A percentile compares a stretch with the other conserved stretches of the same genome.
Conservation (phyloP, 2,888 invertebrate genomes). For the Drosophila greeni region DNA sequence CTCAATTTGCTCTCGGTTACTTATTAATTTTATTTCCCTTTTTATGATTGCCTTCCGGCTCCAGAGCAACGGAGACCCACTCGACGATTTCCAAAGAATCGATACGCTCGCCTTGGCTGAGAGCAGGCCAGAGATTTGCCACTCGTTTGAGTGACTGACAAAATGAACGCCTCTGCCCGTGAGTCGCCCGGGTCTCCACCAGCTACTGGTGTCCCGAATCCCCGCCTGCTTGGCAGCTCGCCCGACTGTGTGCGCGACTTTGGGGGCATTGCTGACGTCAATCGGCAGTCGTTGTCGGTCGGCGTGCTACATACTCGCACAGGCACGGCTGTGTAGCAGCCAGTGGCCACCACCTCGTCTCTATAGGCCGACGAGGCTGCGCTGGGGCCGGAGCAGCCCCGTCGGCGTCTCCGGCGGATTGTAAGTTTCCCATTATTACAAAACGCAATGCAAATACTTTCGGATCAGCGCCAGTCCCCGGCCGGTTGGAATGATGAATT, state of each 20-base stretch:
- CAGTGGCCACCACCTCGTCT: conserved; percentile 16
- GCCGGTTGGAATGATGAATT: conserved; percentile 31
- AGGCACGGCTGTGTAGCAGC: conserved; percentile 12
- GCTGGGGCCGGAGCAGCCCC: conserved; percentile 51
- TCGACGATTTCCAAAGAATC: conserved; percentile 27
- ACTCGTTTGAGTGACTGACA: conserved; percentile 72
- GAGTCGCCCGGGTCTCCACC: too few species aligned
- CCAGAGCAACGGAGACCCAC: conserved; percentile 4
- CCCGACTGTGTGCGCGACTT: conserved; percentile 65
- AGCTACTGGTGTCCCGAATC: conserved; percentile 34
- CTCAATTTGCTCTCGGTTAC: not conserved
- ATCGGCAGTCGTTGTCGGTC: conserved; percentile 75
- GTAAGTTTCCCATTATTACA: conserved; percentile 56
- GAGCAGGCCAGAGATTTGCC: conserved; percentile 24
- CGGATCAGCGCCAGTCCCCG: conserved; percentile 23
- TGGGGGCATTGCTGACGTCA: conserved; percentile 79
- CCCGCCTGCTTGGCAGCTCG: conserved; percentile 66
- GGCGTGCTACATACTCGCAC: conserved; percentile 65
- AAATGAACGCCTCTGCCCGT: conserved; percentile 53
- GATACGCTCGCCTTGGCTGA: conserved; percentile 11
- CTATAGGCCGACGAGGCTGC: conserved; percentile 38
- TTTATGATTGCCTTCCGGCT: conserved; percentile 9
- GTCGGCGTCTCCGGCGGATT: conserved; percentile 62
- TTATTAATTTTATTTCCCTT: not conserved
- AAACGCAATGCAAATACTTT: conserved; percentile 43